These are phyloP conservation scores for Galemys pyrenaicus DNA, from an alignment of 2,113 vertebrate species.

Conservation along the genomic window DNA sequence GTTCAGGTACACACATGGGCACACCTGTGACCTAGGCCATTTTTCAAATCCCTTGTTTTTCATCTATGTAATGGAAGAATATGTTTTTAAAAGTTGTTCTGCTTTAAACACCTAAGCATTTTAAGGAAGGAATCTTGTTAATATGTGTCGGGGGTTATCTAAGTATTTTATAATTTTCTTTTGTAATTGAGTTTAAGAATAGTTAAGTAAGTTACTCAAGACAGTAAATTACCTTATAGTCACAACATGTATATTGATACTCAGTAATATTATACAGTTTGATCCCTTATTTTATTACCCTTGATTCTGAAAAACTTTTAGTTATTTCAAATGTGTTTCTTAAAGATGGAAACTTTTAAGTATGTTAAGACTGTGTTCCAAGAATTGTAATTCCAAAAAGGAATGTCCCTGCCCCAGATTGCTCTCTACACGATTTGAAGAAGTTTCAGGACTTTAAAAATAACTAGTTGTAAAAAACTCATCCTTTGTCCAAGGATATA, in stretches of 20 bases:
- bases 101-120: constrained; percentile 11
- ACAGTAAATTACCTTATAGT: neutral
- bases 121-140: neutral
- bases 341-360: neutral
- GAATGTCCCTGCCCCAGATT: neutral
- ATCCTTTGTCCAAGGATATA: neutral
- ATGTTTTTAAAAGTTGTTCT: constrained; percentile 39
- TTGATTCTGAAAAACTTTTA: constrained; percentile 21
- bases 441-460: neutral
- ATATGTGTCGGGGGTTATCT: neutral
- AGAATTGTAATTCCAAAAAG: neutral
- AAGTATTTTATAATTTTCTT: constrained; percentile 20
- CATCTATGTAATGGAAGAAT: constrained; percentile 13
- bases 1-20: neutral
- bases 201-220: constrained; percentile 6
- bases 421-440: neutral
- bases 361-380: neutral
- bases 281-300: neutral
- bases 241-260: neutral
- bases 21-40: neutral
- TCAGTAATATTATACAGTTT: neutral
- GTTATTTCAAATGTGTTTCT: constrained; percentile 9
- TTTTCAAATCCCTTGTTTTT: neutral
- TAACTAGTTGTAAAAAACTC: neutral
- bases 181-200: neutral